Evolutionary conservation across 1,140 invertebrate species (phyloP).

Genomic region (Eupristina koningsbergeri): DNA sequence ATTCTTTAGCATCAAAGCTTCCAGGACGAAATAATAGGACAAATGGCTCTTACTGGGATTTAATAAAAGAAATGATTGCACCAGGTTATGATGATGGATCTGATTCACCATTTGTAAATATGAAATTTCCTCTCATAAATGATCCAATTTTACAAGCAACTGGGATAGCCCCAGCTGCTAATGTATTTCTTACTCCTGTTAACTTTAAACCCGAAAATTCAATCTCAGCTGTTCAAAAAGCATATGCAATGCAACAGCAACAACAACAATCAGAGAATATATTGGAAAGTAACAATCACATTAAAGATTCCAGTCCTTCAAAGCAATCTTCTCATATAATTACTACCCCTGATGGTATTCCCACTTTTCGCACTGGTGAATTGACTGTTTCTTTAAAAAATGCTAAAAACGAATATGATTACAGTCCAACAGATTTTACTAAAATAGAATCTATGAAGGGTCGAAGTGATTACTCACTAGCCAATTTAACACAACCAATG

Average conservation of each 20-base stretch:
- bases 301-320: slow-evolving; percentile 60
- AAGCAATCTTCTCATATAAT: slow-evolving; percentile 61
- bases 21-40: slow-evolving; percentile 65
- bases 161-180: slow-evolving; percentile 59
- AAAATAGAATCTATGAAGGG: slow-evolving; percentile 61
- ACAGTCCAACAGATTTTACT: slow-evolving; percentile 62
- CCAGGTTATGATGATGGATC: slow-evolving; percentile 65
- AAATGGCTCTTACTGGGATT: slow-evolving; percentile 69
- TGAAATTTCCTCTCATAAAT: slow-evolving; percentile 67
- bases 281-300: slow-evolving; percentile 52
- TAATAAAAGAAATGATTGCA: slow-evolving; percentile 71
- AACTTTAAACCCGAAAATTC: slow-evolving; percentile 68
- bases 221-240: slow-evolving; percentile 65
- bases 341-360: slow-evolving; percentile 61
- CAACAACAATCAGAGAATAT: slow-evolving; percentile 61
- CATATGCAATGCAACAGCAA: slow-evolving; percentile 62
- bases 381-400: slow-evolving; percentile 70
- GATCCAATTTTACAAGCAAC: slow-evolving; percentile 63
- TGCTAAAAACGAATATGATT: slow-evolving; percentile 65
- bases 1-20: slow-evolving; percentile 69
- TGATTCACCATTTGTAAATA: slow-evolving; percentile 59
- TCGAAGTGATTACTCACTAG: slow-evolving; percentile 63
- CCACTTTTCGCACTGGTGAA: slow-evolving; percentile 69
- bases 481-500: slow-evolving; percentile 67
- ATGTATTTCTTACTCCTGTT: slow-evolving; percentile 68